Conservation (phyloP, 2,113 vertebrate species). For the Proterorhinus semilunaris region DNA sequence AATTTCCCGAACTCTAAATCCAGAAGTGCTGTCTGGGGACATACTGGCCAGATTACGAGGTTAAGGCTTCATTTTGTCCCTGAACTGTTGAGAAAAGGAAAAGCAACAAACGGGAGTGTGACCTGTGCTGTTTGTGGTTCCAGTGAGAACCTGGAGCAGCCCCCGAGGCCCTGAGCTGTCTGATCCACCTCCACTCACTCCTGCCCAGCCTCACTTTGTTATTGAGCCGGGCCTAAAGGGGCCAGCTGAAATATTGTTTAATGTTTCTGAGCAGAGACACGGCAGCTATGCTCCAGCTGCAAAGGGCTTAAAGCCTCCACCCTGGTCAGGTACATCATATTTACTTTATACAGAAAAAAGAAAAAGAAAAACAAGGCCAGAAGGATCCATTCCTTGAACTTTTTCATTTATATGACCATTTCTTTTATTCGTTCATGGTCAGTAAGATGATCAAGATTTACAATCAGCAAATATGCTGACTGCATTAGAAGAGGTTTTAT, state of each 20-base stretch:
- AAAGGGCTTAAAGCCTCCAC: conserved; percentile 62
- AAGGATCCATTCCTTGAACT: background rate
- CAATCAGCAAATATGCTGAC: conserved; percentile 50
- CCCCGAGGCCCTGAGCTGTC: conserved; percentile 73
- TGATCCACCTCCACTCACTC: conserved; percentile 70
- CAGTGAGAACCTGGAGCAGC: conserved; percentile 62
- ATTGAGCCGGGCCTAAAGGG: conserved; percentile 74
- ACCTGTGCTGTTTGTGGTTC: conserved; percentile 68
- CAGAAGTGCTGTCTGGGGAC: conserved; percentile 75
- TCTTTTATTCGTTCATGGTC: conserved; percentile 57
- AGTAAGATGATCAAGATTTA: conserved; percentile 59
- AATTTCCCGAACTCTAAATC: conserved; percentile 77
- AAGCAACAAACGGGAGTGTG: conserved; percentile 70
- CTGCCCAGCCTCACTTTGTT: conserved; percentile 72
- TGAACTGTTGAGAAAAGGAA: conserved; percentile 69
- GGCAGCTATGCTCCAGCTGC: conserved; percentile 58
- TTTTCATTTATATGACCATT: conserved; percentile 46
- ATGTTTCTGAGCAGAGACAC: conserved; percentile 64
- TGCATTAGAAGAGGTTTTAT: conserved; percentile 51
- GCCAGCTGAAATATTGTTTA: conserved; percentile 74
- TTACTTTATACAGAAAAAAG: conserved; percentile 9
- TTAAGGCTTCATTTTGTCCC: conserved; percentile 85
- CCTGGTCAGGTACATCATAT: conserved; percentile 38
- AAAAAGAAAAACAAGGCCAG: background rate
- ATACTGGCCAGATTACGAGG: conserved; percentile 79